These are phyloP conservation scores for Gallinago undulata DNA, from an alignment of 2,113 vertebrate species.

Conservation along the genomic window DNA sequence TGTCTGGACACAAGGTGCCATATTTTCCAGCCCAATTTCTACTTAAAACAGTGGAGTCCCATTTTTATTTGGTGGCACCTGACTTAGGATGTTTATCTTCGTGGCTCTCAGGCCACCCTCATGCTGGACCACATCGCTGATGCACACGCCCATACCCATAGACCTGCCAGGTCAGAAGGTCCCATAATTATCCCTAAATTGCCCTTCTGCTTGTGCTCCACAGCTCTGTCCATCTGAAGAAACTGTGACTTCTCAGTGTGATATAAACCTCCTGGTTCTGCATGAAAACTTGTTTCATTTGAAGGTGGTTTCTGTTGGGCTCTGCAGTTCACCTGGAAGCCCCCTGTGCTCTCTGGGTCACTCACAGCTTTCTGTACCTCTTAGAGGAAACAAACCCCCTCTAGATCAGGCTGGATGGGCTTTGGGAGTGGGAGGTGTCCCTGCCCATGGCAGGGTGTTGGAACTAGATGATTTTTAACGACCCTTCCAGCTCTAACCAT, in stretches of 20 bases:
- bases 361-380: not conserved
- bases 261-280: not conserved
- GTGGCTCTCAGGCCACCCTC: not conserved
- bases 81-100: accelerated
- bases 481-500: no score
- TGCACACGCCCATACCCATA: accelerated
- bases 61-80: not conserved
- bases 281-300: not conserved
- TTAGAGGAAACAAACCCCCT: not conserved
- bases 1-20: not conserved
- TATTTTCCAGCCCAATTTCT: not conserved
- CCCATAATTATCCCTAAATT: not conserved
- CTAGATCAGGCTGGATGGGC: no score
- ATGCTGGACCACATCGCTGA: accelerated
- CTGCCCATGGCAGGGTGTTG: no score
- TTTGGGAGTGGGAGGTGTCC: no score
- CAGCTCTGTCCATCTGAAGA: not conserved
- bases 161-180: not conserved
- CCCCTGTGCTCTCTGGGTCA: not conserved
- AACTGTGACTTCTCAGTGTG: accelerated
- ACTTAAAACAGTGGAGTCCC: not conserved
- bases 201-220: accelerated
- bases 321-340: not conserved
- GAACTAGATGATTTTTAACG: no score
- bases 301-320: not conserved